Evolutionary conservation across 2,113 vertebrate species (phyloP), one percentile per base, ranked within the genome.

Genomic region (Cyprinus carpio): DNA sequence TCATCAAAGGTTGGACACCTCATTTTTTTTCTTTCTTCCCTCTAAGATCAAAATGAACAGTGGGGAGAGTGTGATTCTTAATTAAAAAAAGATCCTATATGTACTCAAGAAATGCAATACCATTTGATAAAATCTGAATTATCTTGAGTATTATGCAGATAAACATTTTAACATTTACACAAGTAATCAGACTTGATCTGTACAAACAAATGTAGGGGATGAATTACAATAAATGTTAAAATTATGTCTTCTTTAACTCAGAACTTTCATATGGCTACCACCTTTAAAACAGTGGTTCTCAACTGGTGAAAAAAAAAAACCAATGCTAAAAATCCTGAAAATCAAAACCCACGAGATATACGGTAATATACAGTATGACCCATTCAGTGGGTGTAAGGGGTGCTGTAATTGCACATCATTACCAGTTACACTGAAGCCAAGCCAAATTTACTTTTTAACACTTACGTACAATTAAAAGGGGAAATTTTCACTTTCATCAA

Each of bases 1-100:
- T 99, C 82, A 95, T 98, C 88, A 99, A 99, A 99, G 98, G 98
- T 99, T 95, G 96, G 97, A 77, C 27, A 37, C 31, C 27, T 6
- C 40, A 75, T 13, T 40, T 13, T 60, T 60, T 10, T 76, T 37
- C 23, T 37, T 37, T 72, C 15, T 74, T 16, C 4, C 65, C 29
- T 80, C n/a, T 31, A 18, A 85, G 27, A 51, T 49, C 25, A 23
- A 43, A 58, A 23, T 58, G 20, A 58, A 23, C 56, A 58, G 56
- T 23, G 56, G 56, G 20, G 25, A 25, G 25, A 64, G 2, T 64
- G 25, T 64, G 60, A 64, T 62, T 62, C 9, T 62, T 62, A 11
- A n/a, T 62, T 1, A 25, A 60, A 62, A 62, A 25, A 62, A 62
- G 8, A 54, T 58, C 56, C 20, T 58, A 20, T 56, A 56, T 20